Evolutionary conservation across 2,797 vertebrate genomes (phyloP).

Genomic region (Stomatorhinus walkeri): DNA sequence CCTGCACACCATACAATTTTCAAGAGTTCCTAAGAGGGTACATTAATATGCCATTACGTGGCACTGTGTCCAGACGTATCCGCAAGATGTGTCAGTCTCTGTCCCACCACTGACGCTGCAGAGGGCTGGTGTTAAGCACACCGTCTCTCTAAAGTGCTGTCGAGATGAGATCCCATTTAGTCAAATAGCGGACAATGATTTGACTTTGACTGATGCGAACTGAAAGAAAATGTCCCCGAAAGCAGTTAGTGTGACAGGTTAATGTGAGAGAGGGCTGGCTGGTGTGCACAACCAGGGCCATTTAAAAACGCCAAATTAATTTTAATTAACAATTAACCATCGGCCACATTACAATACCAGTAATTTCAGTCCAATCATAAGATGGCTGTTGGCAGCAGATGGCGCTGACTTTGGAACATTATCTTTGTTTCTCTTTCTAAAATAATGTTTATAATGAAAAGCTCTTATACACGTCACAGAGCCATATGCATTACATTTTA

Average conservation of each 20-base stretch:
- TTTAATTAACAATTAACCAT: slow-evolving; percentile 21
- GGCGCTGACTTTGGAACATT: background rate
- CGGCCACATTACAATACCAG: slow-evolving; percentile 19
- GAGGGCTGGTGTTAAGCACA: background rate
- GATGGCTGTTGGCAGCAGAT: background rate
- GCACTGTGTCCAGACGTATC: slow-evolving; percentile 30
- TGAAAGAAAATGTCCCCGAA: slow-evolving; percentile 26
- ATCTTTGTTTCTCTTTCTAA: background rate
- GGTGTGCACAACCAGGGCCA: slow-evolving; percentile 15
- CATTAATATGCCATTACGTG: slow-evolving; percentile 27
- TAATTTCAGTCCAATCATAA: background rate
- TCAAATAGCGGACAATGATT: slow-evolving; percentile 37
- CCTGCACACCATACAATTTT: slow-evolving; percentile 11
- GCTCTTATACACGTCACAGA: background rate
- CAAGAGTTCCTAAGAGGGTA: background rate
- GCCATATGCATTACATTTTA: background rate
- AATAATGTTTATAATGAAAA: background rate
- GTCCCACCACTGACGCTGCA: background rate
- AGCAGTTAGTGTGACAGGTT: slow-evolving; percentile 46
- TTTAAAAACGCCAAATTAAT: slow-evolving; percentile 32
- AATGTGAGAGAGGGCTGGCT: slow-evolving; percentile 41
- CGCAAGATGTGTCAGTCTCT: slow-evolving; percentile 11
- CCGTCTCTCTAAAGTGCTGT: background rate
- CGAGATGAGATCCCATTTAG: slow-evolving; percentile 18
- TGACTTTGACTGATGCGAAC: slow-evolving; percentile 35